Conservation (phyloP, 2,113 vertebrate genomes). For the Spea multiplicata region DNA sequence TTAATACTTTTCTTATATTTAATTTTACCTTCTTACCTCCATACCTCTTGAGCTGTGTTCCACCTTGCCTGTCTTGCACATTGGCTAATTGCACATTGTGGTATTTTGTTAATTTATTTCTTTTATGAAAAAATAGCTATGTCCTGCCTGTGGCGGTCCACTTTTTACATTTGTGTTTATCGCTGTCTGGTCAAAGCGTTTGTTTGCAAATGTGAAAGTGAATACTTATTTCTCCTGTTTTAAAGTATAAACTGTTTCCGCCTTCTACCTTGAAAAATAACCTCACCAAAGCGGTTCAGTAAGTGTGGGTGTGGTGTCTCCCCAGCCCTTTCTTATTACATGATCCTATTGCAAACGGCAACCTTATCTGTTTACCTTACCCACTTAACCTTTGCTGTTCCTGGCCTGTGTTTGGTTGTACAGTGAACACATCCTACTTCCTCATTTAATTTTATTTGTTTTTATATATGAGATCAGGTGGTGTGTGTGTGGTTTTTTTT, state of each 20-base stretch:
- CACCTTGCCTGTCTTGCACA: neutral
- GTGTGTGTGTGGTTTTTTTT: too few relatives aligned
- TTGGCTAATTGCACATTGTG: neutral
- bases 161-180: too few relatives aligned
- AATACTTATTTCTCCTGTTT: neutral
- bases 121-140: too few relatives aligned
- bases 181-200: too few relatives aligned
- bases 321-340: neutral
- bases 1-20: neutral
- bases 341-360: slow-evolving; percentile 15
- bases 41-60: neutral
- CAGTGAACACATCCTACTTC: slow-evolving; percentile 16
- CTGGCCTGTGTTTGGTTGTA: slow-evolving; percentile 13
- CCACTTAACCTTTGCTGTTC: neutral
- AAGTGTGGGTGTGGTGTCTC: slow-evolving; percentile 1
- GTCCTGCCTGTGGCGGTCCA: too few relatives aligned
- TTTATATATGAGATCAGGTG: too few relatives aligned
- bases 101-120: slow-evolving; percentile 7
- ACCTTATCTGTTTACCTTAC: slow-evolving; percentile 34
- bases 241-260: neutral
- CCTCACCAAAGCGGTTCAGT: neutral
- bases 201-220: neutral
- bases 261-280: slow-evolving; percentile 6
- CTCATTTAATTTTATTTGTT: neutral
- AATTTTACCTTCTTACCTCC: neutral